phyloP scores from a whole-genome alignment of 2,797 vertebrate species.

The Pseudochirops corinnae region DNA sequence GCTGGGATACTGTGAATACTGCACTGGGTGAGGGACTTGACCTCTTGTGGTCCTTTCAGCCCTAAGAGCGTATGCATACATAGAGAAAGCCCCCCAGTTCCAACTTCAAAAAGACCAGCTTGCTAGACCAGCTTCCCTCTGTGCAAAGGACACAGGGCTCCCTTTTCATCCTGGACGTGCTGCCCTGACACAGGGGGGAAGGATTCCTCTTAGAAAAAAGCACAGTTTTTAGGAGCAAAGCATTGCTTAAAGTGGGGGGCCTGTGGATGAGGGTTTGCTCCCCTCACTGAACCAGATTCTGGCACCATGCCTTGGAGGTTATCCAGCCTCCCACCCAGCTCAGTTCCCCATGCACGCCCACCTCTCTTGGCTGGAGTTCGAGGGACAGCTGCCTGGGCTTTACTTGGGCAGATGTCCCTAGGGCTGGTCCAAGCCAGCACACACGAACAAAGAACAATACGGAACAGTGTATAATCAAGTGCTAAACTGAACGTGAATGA shows the following conservation, averaged over 20 bases:
- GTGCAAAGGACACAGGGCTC: neutral
- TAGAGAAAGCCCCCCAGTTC: neutral
- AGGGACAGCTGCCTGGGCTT: neutral
- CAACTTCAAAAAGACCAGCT: neutral
- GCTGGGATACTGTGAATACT: constrained; percentile 59
- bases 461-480: fast-evolving
- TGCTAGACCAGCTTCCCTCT: neutral
- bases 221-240: no score
- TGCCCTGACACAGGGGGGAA: neutral
- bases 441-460: neutral
- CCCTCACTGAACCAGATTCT: no score
- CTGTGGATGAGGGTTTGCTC: neutral
- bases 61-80: neutral
- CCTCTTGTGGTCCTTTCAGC: constrained; percentile 49
- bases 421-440: neutral
- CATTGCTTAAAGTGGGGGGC: neutral
- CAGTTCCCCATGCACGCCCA: neutral
- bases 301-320: no score
- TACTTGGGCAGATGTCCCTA: neutral
- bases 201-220: neutral
- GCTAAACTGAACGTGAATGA: neutral
- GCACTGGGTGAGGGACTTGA: constrained; percentile 34
- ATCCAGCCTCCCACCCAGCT: neutral
- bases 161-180: neutral
- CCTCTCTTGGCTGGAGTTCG: neutral